Evolutionary conservation across 1,140 invertebrate species (phyloP), one percentile per base, ranked within the genome.

Genomic region (Drosophila setifemur): DNA sequence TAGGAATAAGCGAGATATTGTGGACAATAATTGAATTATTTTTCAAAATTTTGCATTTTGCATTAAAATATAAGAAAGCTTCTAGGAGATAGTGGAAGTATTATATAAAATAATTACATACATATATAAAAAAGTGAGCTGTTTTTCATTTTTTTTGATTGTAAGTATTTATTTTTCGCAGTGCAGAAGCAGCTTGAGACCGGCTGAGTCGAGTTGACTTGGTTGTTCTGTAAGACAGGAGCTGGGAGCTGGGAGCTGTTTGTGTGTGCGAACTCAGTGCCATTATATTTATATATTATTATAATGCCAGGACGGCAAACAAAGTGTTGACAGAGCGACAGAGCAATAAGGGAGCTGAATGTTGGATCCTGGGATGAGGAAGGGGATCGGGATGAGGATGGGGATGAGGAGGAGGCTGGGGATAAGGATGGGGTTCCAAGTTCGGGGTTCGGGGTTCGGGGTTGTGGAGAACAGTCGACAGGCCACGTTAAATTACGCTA

Each of bases 221-320:
- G 69, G 68, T 73, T 85, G 42, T 72, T 72, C 68, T 63, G 31
- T 58, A 57, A 58, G 50, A 73, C 52, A 64, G 63, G 12, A 26
- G 47, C 53, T 63, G 5, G 31, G 53, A 61, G 69, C 58, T 76
- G 76, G 76, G 37, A 52, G 42, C 35, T 23, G 39, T 54, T 11
- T 35, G n/a, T 21, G 26, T 16, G 18, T 43, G 23, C 8, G 33
- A 39, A 55, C 45, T 73, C 40, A 53, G 45, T 54, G 52, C 33
- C 47, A 47, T 70, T 74, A 72, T 81, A 82, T 76, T 82, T 75
- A 68, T 76, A 54, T 75, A 66, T 53, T 52, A 81, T 37, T 66
- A 64, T 50, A 53, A 68, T 61, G 50, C 47, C 48, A 31, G 31
- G 26, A 33, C 61, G 48, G 31, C 50, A 69, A 54, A 54, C 54